Evolutionary conservation across 2,888 invertebrate genomes (phyloP), one percentile per base, ranked within the genome.

Genomic region (Agrotis exclamationis): DNA sequence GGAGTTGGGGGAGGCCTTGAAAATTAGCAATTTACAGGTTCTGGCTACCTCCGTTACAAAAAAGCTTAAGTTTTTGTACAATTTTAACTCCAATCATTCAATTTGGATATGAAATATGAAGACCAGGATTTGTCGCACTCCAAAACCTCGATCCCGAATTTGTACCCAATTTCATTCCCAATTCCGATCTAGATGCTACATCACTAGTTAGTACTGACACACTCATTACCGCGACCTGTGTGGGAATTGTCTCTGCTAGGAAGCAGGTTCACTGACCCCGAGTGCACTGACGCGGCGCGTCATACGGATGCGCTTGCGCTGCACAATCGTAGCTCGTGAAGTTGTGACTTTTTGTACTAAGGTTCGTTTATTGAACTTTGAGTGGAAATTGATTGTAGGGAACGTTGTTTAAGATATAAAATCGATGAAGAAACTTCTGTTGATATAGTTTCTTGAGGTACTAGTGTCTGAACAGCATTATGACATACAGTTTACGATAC

Each of bases 251-350:
- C 86, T 84, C 75, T 88, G 86, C 86, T 91, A 91, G 91, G 91
- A 91, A 91, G 90, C 86, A 76, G 48, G 82, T 73, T 47, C 92
- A 86, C 82, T 88, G 93, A 92, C 94, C 88, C 88, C 77, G 86
- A 88, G 90, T 91, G 92, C 93, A 91, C 88, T 89, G 90, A 89
- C 91, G 91, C 89, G 87, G 24, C 85, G 84, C 88, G 87, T 89
- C 90, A 89, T 86, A 89, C 92, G 91, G 91, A 92, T 93, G 93
- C 92, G 89, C 88, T 85, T 77, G 90, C 91, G 90, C 92, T 92
- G 92, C 92, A 90, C 91, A 91, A 92, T 90, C 68, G 76, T 74
- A 50, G 70, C 74, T 75, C 45, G 71, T 79, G 71, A 77, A 81
- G 76, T 78, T 79, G 75, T 78, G 50, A 76, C 69, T 85, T 84